These are phyloP conservation scores for Diadophis punctatus DNA, from an alignment of 2,113 vertebrate species.

Conservation along the genomic window DNA sequence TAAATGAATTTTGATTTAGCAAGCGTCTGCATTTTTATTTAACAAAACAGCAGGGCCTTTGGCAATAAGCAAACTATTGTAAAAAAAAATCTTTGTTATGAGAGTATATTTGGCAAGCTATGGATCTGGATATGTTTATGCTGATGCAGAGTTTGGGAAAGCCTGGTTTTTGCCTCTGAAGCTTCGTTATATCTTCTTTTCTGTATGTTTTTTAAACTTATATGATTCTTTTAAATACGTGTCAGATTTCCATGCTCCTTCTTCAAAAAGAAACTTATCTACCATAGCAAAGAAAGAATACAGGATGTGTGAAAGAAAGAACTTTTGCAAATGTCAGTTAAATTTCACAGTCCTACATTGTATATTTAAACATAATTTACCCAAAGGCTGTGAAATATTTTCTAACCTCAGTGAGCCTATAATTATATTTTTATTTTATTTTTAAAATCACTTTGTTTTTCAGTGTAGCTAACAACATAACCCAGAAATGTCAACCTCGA, in stretches of 20 bases:
- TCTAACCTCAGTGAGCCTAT: not conserved
- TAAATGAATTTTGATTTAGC: not conserved
- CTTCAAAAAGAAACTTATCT: not conserved
- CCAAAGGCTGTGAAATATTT: not conserved
- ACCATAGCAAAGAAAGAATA: not conserved
- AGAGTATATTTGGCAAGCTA: not conserved
- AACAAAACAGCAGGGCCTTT: not conserved
- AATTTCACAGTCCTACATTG: not conserved
- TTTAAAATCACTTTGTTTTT: not conserved
- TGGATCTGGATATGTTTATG: not conserved
- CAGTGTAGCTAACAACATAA: not conserved
- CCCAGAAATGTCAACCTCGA: not conserved
- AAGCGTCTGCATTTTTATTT: not conserved
- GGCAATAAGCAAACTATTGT: not conserved
- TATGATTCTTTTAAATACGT: not conserved
- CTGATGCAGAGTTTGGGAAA: no score
- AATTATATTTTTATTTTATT: not conserved
- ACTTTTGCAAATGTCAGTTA: not conserved
- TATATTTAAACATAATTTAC: not conserved
- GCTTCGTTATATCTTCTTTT: not conserved
- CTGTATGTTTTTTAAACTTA: not conserved
- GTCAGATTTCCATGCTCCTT: not conserved
- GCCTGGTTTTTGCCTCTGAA: not conserved
- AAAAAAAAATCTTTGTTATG: not conserved
- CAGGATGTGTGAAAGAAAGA: not conserved